A percentile compares a stretch with the other conserved stretches of the same genome.
phyloP scores from a whole-genome alignment of 1,140 invertebrate species.

The Cydia splendana region DNA sequence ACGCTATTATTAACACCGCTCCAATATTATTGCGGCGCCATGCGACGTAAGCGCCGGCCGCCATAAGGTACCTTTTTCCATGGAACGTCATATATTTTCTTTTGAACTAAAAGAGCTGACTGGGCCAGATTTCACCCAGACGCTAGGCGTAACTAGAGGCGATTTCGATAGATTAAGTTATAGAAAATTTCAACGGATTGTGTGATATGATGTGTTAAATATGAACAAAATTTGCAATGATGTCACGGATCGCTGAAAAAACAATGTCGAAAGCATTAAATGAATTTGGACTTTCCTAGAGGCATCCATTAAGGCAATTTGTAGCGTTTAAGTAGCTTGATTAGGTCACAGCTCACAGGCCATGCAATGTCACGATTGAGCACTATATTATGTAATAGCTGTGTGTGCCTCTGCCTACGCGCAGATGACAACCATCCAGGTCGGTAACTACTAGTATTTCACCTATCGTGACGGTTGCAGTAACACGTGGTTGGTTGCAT shows the following conservation, averaged over 20 bases:
- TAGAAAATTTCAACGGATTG: no score
- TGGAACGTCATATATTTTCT: no score
- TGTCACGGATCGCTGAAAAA: not conserved
- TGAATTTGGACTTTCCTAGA: conserved; percentile 3
- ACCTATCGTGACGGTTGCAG: not conserved
- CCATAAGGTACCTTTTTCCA: no score
- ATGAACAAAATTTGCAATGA: no score
- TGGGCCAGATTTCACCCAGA: not conserved
- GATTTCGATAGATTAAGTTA: no score
- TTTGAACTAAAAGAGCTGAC: not conserved
- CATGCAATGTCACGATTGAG: conserved; percentile 39
- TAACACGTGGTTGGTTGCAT: conserved; percentile 1
- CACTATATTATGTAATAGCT: conserved; percentile 13
- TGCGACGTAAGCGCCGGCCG: no score
- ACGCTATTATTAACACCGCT: no score
- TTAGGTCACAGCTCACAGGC: conserved; percentile 51
- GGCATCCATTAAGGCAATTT: conserved; percentile 48
- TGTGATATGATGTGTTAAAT: no score
- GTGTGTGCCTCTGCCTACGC: not conserved
- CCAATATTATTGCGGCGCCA: no score
- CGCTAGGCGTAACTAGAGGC: no score
- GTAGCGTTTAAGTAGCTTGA: conserved; percentile 49
- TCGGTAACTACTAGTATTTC: conserved; percentile 7
- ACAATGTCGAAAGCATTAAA: not conserved
- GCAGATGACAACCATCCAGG: conserved; percentile 18